Base-by-base conservation (phyloP, 2,113 vertebrate genomes). In the Taxidea taxus region DNA sequence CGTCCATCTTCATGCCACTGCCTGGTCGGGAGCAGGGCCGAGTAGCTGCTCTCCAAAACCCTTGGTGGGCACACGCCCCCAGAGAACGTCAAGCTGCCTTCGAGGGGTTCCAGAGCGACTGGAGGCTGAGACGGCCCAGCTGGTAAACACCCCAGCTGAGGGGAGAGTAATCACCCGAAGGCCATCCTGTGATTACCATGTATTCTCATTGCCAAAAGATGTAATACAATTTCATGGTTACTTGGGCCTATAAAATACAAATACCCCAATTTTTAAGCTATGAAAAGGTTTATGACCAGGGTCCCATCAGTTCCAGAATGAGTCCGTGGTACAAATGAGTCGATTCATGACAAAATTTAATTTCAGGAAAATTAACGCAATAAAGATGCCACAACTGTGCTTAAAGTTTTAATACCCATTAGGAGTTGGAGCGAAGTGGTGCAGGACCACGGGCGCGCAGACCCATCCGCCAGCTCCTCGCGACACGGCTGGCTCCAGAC, bases 361-460 rank as follows among this genome's bases (percentile, higher is more conserved):
- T 90, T 90, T 84, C 92, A 90, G 75, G 94, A 78, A 93, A 97
- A 96, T 96, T 85, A 95, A 84, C 88, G 54, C 95, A 72, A 78
- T 91, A 72, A 91, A 93, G 89, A 87, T 62, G 82, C 74, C 68
- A 56, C 66, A 25, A 68, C 23, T 37, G 68, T 10, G 1, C 83
- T 81, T 66, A 6, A 70, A 86, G 84, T 84, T 56, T 95, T 86
- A 92, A 64, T 18, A 27, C 64, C 93, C 37, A 27, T 72, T 60
- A 90, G 51, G 93, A 54, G 54, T 64, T n/a, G 51, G 2, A 7
- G 88, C 4, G 23, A 80, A 72, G 80, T 3, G 78, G 58, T 0
- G 0, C 75, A 49, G 91, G 80, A 14, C 81, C 27, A 20, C 1
- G 21, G 60, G 49, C 1, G 0, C 21, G 23, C 49, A 44, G 11